Evolutionary conservation across 1,140 invertebrate genomes (phyloP), one percentile per base, ranked within the genome.

Genomic region (Brachionus angularis): DNA sequence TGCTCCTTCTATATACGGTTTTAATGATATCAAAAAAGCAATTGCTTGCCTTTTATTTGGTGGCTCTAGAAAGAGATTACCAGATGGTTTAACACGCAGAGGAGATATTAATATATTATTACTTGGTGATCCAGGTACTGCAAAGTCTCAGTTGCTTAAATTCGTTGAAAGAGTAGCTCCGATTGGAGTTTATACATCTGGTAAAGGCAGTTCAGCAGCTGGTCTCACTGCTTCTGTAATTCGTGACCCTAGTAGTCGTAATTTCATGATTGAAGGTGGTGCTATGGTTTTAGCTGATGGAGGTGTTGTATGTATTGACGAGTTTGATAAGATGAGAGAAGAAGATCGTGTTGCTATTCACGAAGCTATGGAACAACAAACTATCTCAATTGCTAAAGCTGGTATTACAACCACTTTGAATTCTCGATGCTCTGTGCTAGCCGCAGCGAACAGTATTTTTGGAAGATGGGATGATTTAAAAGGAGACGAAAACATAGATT

Each of bases 321-420:
- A 99, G 80, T 99, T 99, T 83, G 96, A 99, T 82, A 99, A 99
- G 84, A 99, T 99, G 96, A 86, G 92, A 73, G 96, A 99, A 83
- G 95, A 98, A 79, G 96, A 99, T 80, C 84, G 96, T 74, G 96
- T 98, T 2, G 96, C 96, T 18, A 99, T 99, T 79, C 96, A 99
- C 78, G 96, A 99, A 84, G 96, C 96, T 33, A 99, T 99, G 96
- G 96, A 99, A 81, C 96, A 99, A 78, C 96, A 99, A 81, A 99
- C 96, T 0, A 99, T 99, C 75, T 98, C 95, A 2, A 98, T 99
- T 78, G 96, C 96, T 1, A 99, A 99, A 85, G 89, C 96, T 75
- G 96, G 96, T 16, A 98, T 99, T 72, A 98, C 95, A 2, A 98
- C 96, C 1, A 98, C 96, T 0, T 80, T 99, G 16, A 99, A 99